These are phyloP conservation scores for Ahaetulla prasina DNA, from an alignment of 2,113 vertebrate genomes.

Conservation along the genomic window DNA sequence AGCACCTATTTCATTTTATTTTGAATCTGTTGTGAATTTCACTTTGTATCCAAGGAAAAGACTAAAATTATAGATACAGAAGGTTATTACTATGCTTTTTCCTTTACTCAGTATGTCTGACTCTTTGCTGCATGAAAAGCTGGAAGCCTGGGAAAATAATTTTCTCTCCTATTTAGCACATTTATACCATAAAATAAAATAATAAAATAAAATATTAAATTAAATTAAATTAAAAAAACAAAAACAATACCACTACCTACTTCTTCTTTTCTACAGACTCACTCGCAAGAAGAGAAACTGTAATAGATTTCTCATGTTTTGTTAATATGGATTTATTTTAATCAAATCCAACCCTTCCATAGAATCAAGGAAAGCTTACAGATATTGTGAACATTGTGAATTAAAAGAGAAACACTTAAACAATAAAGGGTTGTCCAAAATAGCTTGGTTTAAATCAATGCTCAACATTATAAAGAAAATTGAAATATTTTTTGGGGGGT, in stretches of 20 bases:
- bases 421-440: not conserved
- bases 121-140: slow-evolving; percentile 35
- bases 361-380: not conserved
- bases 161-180: slow-evolving; percentile 42
- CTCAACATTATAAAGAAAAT: not conserved
- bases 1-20: slow-evolving; percentile 56
- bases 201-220: no score
- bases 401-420: not conserved
- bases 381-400: not conserved
- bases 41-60: slow-evolving; percentile 64
- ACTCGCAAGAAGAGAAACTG: not conserved
- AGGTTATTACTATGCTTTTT: slow-evolving; percentile 58
- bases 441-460: not conserved
- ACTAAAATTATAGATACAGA: slow-evolving; percentile 79
- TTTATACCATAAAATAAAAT: slow-evolving; percentile 16
- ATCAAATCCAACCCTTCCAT: not conserved
- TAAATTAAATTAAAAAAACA: not conserved
- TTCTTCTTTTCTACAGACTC: no score
- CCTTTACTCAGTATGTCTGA: slow-evolving; percentile 47
- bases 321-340: not conserved
- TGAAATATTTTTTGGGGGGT: not conserved
- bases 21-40: slow-evolving; percentile 63
- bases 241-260: not conserved
- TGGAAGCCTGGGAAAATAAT: slow-evolving; percentile 18
- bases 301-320: not conserved